Evolutionary conservation across 2,797 vertebrate genomes (phyloP).

Genomic region (Siniperca obscura): DNA sequence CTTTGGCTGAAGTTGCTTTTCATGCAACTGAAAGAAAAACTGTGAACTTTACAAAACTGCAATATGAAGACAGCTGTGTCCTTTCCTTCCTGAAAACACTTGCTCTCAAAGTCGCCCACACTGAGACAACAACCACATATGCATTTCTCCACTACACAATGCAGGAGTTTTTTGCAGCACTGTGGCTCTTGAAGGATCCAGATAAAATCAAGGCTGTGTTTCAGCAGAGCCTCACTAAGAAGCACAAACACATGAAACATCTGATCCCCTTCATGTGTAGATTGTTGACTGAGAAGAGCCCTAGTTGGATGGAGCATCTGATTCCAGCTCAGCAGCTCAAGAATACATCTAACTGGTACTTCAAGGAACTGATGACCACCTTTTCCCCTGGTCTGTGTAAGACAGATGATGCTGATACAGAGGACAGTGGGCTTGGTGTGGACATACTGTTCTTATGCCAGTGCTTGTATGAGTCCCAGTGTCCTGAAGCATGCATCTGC

Average conservation of each 20-base stretch:
- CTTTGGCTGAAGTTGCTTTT: conserved; percentile 52
- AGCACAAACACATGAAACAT: conserved; percentile 66
- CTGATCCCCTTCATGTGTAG: conserved; percentile 70
- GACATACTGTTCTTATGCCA: conserved; percentile 33
- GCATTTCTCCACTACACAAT: conserved; percentile 75
- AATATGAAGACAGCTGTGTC: conserved; percentile 24
- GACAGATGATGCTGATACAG: not conserved
- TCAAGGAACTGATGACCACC: conserved; percentile 23
- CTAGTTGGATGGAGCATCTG: conserved; percentile 32
- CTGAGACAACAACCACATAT: not conserved
- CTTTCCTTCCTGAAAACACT: conserved; percentile 53
- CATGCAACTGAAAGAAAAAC: conserved; percentile 27
- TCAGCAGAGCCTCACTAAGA: conserved; percentile 54
- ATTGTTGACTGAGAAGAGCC: conserved; percentile 43
- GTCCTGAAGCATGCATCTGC: conserved; percentile 21
- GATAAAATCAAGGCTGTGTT: conserved; percentile 49
- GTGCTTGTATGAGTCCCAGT: conserved; percentile 59
- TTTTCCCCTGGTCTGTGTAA: not conserved
- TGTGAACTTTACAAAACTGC: conserved; percentile 25
- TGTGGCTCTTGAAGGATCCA: conserved; percentile 68
- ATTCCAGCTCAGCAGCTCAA: conserved; percentile 32
- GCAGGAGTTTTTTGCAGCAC: conserved; percentile 77
- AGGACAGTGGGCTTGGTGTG: not conserved
- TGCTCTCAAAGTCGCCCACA: rapidly evolving
- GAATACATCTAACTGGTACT: conserved; percentile 26